phyloP scores from a whole-genome alignment of 2,113 vertebrate species.

The Pimephales promelas region DNA sequence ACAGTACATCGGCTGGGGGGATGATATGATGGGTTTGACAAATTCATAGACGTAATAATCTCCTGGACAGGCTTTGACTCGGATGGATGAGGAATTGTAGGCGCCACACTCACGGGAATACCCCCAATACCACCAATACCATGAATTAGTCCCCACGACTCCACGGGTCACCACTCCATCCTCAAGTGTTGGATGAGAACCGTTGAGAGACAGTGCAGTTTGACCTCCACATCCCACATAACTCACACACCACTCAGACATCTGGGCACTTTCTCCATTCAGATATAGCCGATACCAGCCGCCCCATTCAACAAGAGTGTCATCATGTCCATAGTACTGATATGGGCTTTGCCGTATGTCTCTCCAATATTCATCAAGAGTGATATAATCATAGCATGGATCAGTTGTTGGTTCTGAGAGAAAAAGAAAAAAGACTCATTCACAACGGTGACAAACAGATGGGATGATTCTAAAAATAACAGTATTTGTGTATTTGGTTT shows the following conservation, averaged over 20 bases:
- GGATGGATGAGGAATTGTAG: background rate
- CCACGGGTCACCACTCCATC: conserved; percentile 31
- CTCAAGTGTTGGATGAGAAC: conserved; percentile 26
- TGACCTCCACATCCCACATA: background rate
- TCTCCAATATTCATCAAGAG: conserved; percentile 28
- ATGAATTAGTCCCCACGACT: background rate
- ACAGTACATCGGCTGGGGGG: background rate
- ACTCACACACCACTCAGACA: conserved; percentile 37
- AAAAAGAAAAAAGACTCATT: background rate
- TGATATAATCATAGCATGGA: conserved; percentile 25
- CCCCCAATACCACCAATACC: no score
- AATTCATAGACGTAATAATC: background rate
- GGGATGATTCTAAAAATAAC: no score
- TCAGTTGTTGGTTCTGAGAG: background rate
- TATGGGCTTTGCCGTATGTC: background rate
- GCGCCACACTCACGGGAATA: background rate
- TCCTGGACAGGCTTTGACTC: conserved; percentile 1
- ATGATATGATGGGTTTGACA: background rate
- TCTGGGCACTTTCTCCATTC: conserved; percentile 37
- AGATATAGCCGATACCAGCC: conserved; percentile 42
- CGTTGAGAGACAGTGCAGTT: background rate
- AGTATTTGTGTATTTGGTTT: no score
- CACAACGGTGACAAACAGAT: background rate
- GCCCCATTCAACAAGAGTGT: conserved; percentile 10
- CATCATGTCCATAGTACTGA: background rate